Conservation (phyloP, 2,797 vertebrate genomes). For the Valencia hispanica region DNA sequence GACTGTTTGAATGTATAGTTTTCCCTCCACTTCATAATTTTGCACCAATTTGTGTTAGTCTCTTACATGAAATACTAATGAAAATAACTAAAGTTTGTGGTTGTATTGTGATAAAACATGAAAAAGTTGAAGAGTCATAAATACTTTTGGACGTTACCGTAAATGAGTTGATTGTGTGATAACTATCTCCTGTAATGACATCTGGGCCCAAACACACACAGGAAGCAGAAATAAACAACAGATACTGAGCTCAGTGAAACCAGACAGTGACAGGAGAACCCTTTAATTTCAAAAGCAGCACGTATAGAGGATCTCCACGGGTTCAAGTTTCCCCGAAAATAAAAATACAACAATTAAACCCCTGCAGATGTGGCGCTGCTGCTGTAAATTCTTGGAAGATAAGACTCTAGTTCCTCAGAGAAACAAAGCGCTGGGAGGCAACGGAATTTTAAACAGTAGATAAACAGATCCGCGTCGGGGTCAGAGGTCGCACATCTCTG, state of each 20-base stretch:
- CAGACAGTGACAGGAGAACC: background rate
- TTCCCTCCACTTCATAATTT: background rate
- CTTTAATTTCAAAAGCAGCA: background rate
- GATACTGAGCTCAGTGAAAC: conserved; percentile 6
- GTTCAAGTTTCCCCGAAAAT: conserved; percentile 41
- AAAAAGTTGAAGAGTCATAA: background rate
- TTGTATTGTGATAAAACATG: background rate
- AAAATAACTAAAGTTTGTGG: background rate
- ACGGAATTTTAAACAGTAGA: conserved; percentile 21
- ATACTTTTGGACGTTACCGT: background rate
- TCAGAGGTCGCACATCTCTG: conserved; percentile 37
- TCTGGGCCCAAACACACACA: conserved; percentile 27
- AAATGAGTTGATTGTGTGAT: background rate
- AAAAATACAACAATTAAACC: conserved; percentile 19
- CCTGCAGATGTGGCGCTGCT: conserved; percentile 32
- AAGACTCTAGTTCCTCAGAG: conserved; percentile 12
- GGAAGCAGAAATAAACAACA: conserved; percentile 37
- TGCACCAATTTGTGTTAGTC: background rate
- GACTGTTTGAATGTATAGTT: background rate
- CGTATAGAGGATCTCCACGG: background rate
- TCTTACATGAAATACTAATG: background rate
- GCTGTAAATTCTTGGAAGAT: conserved; percentile 27
- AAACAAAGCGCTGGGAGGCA: conserved; percentile 5
- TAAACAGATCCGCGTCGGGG: conserved; percentile 34
- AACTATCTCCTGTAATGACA: conserved; percentile 7